Evolutionary conservation across 2,888 invertebrate genomes (phyloP), one percentile per base, ranked within the genome.

Genomic region (Agapostemon virescens): DNA sequence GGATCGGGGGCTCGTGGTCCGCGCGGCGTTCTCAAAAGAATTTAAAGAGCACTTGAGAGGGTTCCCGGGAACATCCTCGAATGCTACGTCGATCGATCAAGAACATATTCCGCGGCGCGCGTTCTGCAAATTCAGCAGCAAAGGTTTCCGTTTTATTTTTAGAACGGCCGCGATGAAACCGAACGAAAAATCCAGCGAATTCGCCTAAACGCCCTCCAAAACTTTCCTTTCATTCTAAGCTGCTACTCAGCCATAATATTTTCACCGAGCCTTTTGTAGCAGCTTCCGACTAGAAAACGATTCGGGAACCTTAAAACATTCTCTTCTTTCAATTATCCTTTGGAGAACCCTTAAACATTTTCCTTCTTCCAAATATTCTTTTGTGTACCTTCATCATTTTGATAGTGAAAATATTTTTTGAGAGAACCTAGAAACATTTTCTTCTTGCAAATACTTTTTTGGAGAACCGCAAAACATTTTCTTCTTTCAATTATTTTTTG

Each of bases 121-220:
- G 61, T 85, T 77, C 77, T 74, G 79, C 79, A 81, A 81, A 84
- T 81, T 85, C 81, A 77, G 83, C 78, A 66, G 55, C 42, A 38
- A 67, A 15, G 40, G 23, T 30, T 79, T 42, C n/a, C n/a, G 17
- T 17, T 67, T 49, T 36, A 61, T 38, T 76, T 70, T 69, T 63
- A 66, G 45, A 69, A 76, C 70, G 58, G 23, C 26, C 55, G 55
- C 17, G 26, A 7, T n/a, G 13, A 30, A 58, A n/a, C 17, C 9
- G 9, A 70, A 61, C 49, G 49, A 30, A n/a, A 30, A 20, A 20
- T 4, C 26, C 17, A n/a, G 11, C 11, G 11, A 49, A 26, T 55
- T 17, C 17, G 26, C 26, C 55, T 55, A 55, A 55, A 55, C 55
- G 55, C 15, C 26, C 55, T 26, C 26, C 26, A 26, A 55, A 55